These are phyloP conservation scores for Labeo catla DNA, from an alignment of 2,113 vertebrate species.

Conservation along the genomic window DNA sequence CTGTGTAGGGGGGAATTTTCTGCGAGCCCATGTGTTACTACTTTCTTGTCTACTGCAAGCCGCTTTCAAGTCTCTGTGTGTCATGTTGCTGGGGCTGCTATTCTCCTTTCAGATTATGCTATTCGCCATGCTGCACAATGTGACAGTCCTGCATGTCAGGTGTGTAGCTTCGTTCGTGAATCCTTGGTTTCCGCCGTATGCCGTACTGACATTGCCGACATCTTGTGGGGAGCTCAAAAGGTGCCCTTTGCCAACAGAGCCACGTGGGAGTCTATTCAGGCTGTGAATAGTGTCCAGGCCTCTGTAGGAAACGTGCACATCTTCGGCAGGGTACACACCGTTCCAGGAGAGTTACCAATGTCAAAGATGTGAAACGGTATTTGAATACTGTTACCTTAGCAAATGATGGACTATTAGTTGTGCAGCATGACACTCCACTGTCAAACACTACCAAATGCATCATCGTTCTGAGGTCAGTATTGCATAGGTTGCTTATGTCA, in stretches of 20 bases:
- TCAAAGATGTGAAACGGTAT: too few relatives aligned
- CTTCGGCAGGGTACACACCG: background rate
- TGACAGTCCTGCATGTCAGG: background rate
- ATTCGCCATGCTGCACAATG: conserved; percentile 12
- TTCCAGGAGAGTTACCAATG: background rate
- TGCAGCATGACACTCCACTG: background rate
- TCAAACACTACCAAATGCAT: background rate
- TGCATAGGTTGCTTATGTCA: too few relatives aligned
- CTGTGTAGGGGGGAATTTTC: background rate
- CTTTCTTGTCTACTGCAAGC: background rate
- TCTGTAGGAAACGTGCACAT: background rate
- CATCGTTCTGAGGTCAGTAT: background rate
- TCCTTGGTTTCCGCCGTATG: too few relatives aligned
- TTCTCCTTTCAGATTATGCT: conserved; percentile 11
- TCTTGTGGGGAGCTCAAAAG: background rate
- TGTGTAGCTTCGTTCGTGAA: background rate
- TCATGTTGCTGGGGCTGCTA: conserved; percentile 24
- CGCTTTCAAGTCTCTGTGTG: background rate
- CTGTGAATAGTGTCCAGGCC: background rate
- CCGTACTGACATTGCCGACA: too few relatives aligned
- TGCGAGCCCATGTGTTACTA: background rate
- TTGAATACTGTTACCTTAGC: background rate
- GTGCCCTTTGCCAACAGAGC: background rate
- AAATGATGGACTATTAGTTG: background rate
- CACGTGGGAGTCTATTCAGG: background rate